Conservation (phyloP, 2,888 invertebrate genomes). For the Lochmaea capreae region DNA sequence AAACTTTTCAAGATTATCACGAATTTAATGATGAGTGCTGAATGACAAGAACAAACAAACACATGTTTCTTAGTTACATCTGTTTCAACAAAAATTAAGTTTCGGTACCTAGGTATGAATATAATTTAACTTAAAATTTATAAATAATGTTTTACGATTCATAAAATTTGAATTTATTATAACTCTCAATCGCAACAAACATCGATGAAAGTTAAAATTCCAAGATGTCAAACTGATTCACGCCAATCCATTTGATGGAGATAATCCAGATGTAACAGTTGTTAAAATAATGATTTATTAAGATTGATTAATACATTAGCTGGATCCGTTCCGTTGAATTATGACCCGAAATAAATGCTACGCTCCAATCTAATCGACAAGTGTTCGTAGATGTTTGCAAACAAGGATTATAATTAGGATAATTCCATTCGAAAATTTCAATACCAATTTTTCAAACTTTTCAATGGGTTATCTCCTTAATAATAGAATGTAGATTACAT, state of each 20-base stretch:
- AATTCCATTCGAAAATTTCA: not conserved
- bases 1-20: conserved; percentile 23
- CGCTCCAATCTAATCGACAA: not conserved
- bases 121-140: conserved; percentile 51
- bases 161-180: conserved; percentile 53
- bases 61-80: conserved; percentile 46
- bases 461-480: too few species aligned
- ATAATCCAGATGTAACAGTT: conserved; percentile 38
- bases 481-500: too few species aligned
- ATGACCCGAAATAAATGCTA: not conserved
- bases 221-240: conserved; percentile 52
- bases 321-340: not conserved
- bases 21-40: conserved; percentile 25
- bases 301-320: conserved; percentile 5
- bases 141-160: conserved; percentile 54
- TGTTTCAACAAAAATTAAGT: conserved; percentile 47
- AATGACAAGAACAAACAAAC: conserved; percentile 36
- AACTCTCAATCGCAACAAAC: conserved; percentile 45
- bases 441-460: not conserved
- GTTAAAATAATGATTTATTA: conserved; percentile 10
- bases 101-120: conserved; percentile 40
- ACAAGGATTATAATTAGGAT: not conserved
- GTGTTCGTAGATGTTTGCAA: not conserved
- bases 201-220: conserved; percentile 47
- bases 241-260: conserved; percentile 48